A percentile compares a stretch with the other conserved stretches of the same genome.
Evolutionary conservation across 2,113 vertebrate species (phyloP).

Genomic region (Silurus asotus): DNA sequence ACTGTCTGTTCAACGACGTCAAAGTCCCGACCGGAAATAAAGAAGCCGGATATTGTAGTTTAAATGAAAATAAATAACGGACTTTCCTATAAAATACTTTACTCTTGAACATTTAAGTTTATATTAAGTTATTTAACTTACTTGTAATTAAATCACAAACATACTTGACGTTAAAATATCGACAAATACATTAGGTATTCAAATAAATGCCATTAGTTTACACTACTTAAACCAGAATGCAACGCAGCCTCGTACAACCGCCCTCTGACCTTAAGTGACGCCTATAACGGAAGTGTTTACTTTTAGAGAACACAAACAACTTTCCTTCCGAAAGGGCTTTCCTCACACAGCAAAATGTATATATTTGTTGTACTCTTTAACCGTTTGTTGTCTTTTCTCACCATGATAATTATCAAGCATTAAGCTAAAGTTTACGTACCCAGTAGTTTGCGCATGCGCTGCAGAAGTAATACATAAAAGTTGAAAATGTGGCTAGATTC

Average conservation of each 20-base stretch:
- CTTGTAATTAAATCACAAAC: neutral
- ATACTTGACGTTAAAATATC: neutral
- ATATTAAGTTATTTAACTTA: neutral
- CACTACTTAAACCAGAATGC: constrained; percentile 47
- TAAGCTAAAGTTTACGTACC: neutral
- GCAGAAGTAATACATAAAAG: neutral
- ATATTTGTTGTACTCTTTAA: neutral
- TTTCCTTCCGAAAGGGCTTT: neutral
- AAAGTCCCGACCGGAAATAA: constrained; percentile 39
- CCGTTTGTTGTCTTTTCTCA: neutral
- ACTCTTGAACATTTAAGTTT: neutral
- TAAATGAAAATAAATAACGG: neutral
- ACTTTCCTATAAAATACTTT: neutral
- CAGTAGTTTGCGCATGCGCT: neutral
- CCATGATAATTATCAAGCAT: neutral
- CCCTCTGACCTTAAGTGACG: neutral
- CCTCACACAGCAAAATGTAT: neutral
- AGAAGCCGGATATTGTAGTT: constrained; percentile 66
- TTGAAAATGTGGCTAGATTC: neutral
- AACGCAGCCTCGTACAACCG: neutral
- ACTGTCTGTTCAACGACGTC: constrained; percentile 61
- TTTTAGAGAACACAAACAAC: neutral
- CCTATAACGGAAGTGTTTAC: neutral
- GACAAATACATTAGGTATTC: neutral
- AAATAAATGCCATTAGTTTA: neutral